Evolutionary conservation across 2,797 vertebrate species (phyloP).

Genomic region (Naso thynnoides): DNA sequence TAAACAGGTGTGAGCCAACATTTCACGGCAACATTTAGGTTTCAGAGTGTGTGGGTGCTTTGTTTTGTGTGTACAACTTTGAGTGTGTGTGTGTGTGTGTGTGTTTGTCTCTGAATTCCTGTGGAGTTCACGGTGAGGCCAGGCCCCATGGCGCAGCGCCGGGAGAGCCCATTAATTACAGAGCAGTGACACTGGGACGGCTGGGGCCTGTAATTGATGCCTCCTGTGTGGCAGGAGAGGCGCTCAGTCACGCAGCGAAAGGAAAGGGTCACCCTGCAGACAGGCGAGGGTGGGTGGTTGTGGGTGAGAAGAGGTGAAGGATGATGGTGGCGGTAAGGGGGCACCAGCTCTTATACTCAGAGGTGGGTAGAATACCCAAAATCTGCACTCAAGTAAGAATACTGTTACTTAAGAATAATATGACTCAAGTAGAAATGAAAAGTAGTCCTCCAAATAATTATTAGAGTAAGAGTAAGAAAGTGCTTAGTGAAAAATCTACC

Average conservation of each 20-base stretch:
- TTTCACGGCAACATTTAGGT: slow-evolving; percentile 24
- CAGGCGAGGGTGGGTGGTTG: slow-evolving; percentile 56
- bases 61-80: slow-evolving; percentile 30
- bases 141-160: slow-evolving; percentile 81
- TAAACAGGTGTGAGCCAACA: slow-evolving; percentile 49
- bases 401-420: no score
- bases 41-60: slow-evolving; percentile 8
- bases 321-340: slow-evolving; percentile 30
- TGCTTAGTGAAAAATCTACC: no score
- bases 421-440: no score
- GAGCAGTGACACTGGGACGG: slow-evolving; percentile 84
- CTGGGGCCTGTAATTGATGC: slow-evolving; percentile 85
- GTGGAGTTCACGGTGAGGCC: slow-evolving; percentile 86
- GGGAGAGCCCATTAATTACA: slow-evolving; percentile 88
- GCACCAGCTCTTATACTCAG: slow-evolving; percentile 31
- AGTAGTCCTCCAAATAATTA: no score
- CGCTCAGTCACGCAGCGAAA: slow-evolving; percentile 78
- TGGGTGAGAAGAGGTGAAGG: slow-evolving; percentile 23
- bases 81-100: slow-evolving; percentile 66
- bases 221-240: slow-evolving; percentile 84
- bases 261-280: slow-evolving; percentile 80
- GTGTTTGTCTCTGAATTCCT: slow-evolving; percentile 84
- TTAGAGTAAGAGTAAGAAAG: no score
- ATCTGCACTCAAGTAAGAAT: no score
- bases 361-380: no score